Percentiles rank a stretch among this genome's conserved stretches.
phyloP scores from a whole-genome alignment of 2,888 invertebrate genomes.

The Dendrolimus pini region DNA sequence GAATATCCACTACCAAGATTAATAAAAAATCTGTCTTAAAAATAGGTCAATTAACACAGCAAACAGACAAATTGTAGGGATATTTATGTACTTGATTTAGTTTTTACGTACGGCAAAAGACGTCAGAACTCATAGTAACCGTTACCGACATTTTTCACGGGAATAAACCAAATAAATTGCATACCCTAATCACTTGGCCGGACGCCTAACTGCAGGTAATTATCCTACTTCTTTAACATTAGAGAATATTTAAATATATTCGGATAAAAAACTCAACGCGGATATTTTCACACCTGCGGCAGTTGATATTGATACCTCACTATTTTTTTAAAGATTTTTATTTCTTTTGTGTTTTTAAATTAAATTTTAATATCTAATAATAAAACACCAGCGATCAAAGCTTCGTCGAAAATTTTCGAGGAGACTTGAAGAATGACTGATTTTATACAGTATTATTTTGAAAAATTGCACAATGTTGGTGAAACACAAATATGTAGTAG shows the following conservation, averaged over 20 bases:
- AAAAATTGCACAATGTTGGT: no score
- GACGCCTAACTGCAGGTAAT: slow-evolving; percentile 28
- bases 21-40: not conserved
- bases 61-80: not conserved
- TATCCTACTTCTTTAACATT: slow-evolving; percentile 16
- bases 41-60: not conserved
- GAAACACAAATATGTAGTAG: no score
- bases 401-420: no score
- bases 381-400: no score
- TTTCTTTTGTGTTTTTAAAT: not conserved
- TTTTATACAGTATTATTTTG: no score
- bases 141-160: slow-evolving; percentile 4
- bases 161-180: slow-evolving; percentile 20
- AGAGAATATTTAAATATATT: not conserved
- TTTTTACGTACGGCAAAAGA: not conserved
- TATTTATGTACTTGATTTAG: not conserved
- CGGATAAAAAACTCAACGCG: slow-evolving; percentile 12
- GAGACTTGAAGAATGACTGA: no score
- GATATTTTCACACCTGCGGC: slow-evolving; percentile 18
- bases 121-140: not conserved
- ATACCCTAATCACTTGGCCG: slow-evolving; percentile 29
- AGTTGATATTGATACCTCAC: not conserved
- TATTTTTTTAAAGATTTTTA: not conserved
- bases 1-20: not conserved
- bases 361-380: no score